Evolutionary conservation across 2,888 invertebrate species (phyloP).

Genomic region (Cheilosia pagana): DNA sequence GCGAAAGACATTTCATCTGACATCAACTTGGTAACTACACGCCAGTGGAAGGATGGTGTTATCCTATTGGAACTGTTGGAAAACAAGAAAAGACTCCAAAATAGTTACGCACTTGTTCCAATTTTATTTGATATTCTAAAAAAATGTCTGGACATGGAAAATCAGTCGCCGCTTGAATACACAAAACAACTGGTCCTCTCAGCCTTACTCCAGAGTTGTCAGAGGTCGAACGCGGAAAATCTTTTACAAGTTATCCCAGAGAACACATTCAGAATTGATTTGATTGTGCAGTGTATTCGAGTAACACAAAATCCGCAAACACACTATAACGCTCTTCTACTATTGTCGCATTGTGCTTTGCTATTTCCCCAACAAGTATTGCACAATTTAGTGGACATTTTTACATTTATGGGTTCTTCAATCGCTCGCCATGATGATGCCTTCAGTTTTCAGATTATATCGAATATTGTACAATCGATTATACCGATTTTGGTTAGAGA

Average conservation of each 20-base stretch:
- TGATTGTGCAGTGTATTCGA: constrained; percentile 93
- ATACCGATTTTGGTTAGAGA: constrained; percentile 91
- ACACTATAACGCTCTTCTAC: constrained; percentile 95
- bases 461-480: constrained; percentile 94
- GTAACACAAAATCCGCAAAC: constrained; percentile 97
- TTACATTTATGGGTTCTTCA: constrained; percentile 98
- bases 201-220: constrained; percentile 89
- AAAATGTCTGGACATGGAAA: constrained; percentile 91
- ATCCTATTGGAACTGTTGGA: constrained; percentile 93
- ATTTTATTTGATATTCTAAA: constrained; percentile 91
- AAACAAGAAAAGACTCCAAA: constrained; percentile 90
- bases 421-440: constrained; percentile 96
- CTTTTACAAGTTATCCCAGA: constrained; percentile 83
- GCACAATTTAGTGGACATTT: constrained; percentile 97
- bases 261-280: constrained; percentile 82
- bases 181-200: constrained; percentile 93
- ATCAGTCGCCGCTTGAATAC: constrained; percentile 93
- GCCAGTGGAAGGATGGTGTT: constrained; percentile 91
- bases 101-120: constrained; percentile 88
- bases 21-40: constrained; percentile 85
- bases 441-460: constrained; percentile 97
- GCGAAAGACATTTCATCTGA: constrained; percentile 13
- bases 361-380: constrained; percentile 93
- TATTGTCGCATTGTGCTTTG: constrained; percentile 91
- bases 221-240: constrained; percentile 84